Conservation (phyloP, 2,113 vertebrate genomes). For the Cavia aperea region DNA sequence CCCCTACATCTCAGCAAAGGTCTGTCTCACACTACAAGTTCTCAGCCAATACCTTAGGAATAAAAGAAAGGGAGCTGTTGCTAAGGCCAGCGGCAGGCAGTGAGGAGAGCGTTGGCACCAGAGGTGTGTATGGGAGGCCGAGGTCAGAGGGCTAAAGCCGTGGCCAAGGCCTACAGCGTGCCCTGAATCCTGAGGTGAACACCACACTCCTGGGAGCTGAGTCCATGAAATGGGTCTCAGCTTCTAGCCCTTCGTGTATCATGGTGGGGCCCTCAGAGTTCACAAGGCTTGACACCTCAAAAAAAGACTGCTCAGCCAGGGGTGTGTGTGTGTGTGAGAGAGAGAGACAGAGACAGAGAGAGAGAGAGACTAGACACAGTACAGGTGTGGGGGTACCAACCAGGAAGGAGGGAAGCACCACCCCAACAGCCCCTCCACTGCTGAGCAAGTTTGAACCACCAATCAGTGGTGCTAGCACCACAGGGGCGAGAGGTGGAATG, state of each 20-base stretch:
- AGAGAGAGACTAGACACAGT: neutral
- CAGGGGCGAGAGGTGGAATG: too few relatives aligned
- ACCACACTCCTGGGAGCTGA: neutral
- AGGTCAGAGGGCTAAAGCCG: neutral
- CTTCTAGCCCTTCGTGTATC: neutral
- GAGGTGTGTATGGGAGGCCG: neutral
- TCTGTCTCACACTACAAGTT: neutral
- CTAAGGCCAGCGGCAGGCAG: neutral
- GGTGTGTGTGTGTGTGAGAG: neutral
- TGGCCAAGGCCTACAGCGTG: neutral
- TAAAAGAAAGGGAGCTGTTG: neutral
- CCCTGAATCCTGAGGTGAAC: neutral
- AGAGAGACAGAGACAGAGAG: too few relatives aligned
- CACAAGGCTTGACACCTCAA: neutral
- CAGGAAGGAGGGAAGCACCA: too few relatives aligned
- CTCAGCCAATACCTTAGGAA: neutral
- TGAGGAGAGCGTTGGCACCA: too few relatives aligned
- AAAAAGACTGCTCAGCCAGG: neutral
- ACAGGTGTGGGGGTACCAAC: neutral
- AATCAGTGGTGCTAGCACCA: neutral
- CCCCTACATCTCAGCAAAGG: neutral
- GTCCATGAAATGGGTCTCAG: neutral
- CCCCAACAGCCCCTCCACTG: neutral
- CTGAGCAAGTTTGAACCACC: neutral
- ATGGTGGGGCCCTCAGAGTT: neutral